Conservation (phyloP, 2,113 vertebrate genomes). For the Caretta caretta region DNA sequence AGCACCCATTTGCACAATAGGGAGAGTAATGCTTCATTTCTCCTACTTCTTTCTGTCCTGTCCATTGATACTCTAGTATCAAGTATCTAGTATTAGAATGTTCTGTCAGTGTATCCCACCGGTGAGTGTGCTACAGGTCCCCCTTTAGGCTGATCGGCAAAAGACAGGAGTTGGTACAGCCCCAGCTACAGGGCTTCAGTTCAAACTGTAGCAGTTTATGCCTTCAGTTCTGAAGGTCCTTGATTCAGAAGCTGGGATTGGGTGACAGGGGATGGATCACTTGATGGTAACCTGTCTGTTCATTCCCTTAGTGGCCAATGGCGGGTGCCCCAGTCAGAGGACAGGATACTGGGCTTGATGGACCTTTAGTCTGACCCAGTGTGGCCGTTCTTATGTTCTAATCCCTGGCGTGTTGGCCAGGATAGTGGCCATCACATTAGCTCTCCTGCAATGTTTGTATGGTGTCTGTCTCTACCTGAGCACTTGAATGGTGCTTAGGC, state of each 20-base stretch:
- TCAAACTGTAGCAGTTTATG: neutral
- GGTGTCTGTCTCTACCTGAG: neutral
- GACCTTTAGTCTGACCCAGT: too few relatives aligned
- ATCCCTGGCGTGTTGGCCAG: rapidly evolving
- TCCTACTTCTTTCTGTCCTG: neutral
- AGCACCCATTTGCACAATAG: neutral
- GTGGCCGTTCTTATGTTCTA: too few relatives aligned
- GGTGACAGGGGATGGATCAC: too few relatives aligned
- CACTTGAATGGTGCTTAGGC: neutral
- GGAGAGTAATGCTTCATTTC: neutral
- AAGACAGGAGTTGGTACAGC: neutral
- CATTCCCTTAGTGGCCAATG: too few relatives aligned
- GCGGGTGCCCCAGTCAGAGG: too few relatives aligned
- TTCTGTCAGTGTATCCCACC: too few relatives aligned
- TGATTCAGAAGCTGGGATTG: neutral
- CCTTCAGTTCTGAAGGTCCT: neutral
- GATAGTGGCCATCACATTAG: rapidly evolving
- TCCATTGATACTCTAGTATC: neutral
- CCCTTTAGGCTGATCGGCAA: neutral
- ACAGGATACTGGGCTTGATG: too few relatives aligned
- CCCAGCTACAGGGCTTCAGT: too few relatives aligned
- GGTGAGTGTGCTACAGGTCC: neutral
- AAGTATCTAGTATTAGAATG: too few relatives aligned
- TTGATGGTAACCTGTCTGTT: too few relatives aligned
- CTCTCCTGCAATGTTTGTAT: rapidly evolving